Evolutionary conservation across 2,113 vertebrate species (phyloP).

Genomic region (Nicator chloris): DNA sequence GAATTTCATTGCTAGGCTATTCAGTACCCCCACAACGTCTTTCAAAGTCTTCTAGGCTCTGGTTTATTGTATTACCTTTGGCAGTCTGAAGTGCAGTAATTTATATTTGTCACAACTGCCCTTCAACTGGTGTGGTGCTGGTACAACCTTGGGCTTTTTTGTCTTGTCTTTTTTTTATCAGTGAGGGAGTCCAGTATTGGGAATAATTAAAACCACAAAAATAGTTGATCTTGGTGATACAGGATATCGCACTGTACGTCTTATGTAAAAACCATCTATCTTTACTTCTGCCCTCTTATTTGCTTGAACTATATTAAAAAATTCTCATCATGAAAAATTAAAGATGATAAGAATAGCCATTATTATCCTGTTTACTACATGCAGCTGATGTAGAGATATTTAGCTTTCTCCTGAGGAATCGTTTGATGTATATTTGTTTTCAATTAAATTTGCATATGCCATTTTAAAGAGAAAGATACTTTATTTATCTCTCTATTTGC

Average conservation of each 20-base stretch:
- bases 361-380: constrained; percentile 56
- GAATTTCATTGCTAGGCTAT: neutral
- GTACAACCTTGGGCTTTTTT: neutral
- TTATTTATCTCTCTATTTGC: constrained; percentile 41
- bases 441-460: constrained; percentile 61
- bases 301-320: constrained; percentile 21
- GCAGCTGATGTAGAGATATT: constrained; percentile 32
- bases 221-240: neutral
- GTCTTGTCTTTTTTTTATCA: neutral
- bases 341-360: constrained; percentile 41
- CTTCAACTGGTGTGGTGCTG: neutral
- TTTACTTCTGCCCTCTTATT: constrained; percentile 10
- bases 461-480: constrained; percentile 40
- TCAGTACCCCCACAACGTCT: neutral
- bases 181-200: neutral
- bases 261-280: neutral
- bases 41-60: neutral
- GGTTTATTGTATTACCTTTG: constrained; percentile 42
- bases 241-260: neutral
- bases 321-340: constrained; percentile 41
- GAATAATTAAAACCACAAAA: constrained; percentile 38
- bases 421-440: constrained; percentile 62
- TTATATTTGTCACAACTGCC: constrained; percentile 43
- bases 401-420: constrained; percentile 45
- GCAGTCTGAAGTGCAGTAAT: constrained; percentile 3